phyloP scores from a whole-genome alignment of 92 coral and sea anemone species.

The Zoanthus sociatus region DNA sequence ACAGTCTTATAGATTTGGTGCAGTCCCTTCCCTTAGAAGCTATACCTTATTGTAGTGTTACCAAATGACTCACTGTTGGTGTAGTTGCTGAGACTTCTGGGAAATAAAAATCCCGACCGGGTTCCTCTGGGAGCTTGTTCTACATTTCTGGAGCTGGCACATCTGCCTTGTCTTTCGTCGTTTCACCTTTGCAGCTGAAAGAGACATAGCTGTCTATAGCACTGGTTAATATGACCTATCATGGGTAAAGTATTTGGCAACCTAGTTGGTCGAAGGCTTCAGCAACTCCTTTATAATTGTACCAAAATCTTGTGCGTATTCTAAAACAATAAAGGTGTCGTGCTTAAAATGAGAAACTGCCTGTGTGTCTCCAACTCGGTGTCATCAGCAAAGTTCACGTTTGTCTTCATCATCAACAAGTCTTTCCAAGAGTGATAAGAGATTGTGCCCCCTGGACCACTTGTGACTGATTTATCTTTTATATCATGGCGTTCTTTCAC shows the following conservation, averaged over 20 bases:
- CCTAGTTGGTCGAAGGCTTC: not conserved
- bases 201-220: not conserved
- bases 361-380: not conserved
- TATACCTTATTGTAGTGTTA: too few species aligned
- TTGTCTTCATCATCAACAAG: not conserved
- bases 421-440: not conserved
- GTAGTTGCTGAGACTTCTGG: too few species aligned
- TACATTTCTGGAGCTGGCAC: too few species aligned
- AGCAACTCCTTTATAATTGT: not conserved
- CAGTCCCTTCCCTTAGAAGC: too few species aligned
- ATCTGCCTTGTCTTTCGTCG: too few species aligned
- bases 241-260: not conserved
- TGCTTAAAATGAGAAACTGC: not conserved
- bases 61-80: too few species aligned
- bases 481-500: too few species aligned
- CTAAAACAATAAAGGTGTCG: not conserved
- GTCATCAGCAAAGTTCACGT: not conserved
- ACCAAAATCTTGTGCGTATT: not conserved
- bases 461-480: too few species aligned
- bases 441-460: too few species aligned
- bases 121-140: too few species aligned
- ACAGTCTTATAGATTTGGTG: too few species aligned
- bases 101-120: too few species aligned
- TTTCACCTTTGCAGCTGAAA: not conserved
- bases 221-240: not conserved